Conservation (phyloP, 2,797 vertebrate species). For the Clarias laeviceps region DNA sequence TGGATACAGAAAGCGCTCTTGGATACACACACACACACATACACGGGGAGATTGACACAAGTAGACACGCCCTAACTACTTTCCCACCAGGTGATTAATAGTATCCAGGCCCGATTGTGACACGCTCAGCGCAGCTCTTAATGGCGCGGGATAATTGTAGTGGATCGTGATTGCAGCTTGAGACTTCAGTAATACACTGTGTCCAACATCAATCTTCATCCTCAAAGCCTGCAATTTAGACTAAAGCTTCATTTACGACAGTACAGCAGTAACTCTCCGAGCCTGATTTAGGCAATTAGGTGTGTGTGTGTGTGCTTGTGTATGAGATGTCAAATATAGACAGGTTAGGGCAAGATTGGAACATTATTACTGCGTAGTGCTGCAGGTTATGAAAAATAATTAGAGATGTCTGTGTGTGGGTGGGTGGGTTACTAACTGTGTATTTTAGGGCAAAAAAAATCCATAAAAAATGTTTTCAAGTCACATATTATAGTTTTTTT, state of each 20-base stretch:
- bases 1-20: neutral
- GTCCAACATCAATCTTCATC: slow-evolving; percentile 90
- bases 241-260: slow-evolving; percentile 85
- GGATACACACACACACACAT: slow-evolving; percentile 68
- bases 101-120: slow-evolving; percentile 88
- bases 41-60: slow-evolving; percentile 71
- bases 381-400: slow-evolving; percentile 87
- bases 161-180: slow-evolving; percentile 91
- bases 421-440: slow-evolving; percentile 32
- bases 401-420: slow-evolving; percentile 64
- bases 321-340: slow-evolving; percentile 65
- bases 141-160: slow-evolving; percentile 94
- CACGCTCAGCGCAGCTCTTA: slow-evolving; percentile 94
- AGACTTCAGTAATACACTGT: slow-evolving; percentile 82
- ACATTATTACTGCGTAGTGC: slow-evolving; percentile 78
- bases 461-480: slow-evolving; percentile 69
- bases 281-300: slow-evolving; percentile 55
- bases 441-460: slow-evolving; percentile 16
- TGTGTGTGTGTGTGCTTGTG: slow-evolving; percentile 40
- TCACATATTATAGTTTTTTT: slow-evolving; percentile 75
- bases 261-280: slow-evolving; percentile 69
- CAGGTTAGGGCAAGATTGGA: slow-evolving; percentile 74
- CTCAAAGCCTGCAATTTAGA: slow-evolving; percentile 81
- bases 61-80: slow-evolving; percentile 71
- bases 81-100: slow-evolving; percentile 87